phyloP scores from a whole-genome alignment of 2,888 invertebrate genomes.

The Limnephilus auricula region DNA sequence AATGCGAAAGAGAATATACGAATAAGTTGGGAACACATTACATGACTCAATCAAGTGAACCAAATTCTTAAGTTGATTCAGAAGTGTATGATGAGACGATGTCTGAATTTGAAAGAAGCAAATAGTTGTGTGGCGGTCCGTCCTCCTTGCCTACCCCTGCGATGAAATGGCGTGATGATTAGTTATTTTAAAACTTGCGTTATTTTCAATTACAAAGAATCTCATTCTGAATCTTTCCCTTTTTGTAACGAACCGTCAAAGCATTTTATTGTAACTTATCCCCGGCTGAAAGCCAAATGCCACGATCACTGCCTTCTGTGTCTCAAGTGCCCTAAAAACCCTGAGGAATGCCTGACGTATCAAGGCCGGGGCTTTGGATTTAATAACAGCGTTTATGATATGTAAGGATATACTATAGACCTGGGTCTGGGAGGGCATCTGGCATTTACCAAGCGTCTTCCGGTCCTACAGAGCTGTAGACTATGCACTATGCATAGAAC shows the following conservation, averaged over 20 bases:
- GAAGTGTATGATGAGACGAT: too few relatives aligned
- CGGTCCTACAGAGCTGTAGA: not conserved
- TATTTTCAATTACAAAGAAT: not conserved
- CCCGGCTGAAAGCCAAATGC: not conserved
- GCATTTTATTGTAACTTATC: not conserved
- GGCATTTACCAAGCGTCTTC: not conserved
- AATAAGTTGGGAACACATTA: too few relatives aligned
- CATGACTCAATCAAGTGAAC: too few relatives aligned
- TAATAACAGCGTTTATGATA: not conserved
- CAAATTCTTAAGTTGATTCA: too few relatives aligned
- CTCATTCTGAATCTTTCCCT: too few relatives aligned
- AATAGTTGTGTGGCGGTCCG: too few relatives aligned
- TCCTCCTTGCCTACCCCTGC: too few relatives aligned
- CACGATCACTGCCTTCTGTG: not conserved
- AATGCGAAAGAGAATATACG: too few relatives aligned
- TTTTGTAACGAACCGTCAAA: not conserved
- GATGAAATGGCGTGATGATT: too few relatives aligned
- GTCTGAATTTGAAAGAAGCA: too few relatives aligned
- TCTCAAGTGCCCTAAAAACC: slow-evolving; percentile 5
- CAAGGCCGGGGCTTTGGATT: not conserved
- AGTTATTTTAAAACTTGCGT: not conserved
- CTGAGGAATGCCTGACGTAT: not conserved
- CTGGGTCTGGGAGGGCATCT: not conserved
- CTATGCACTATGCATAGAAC: not conserved
- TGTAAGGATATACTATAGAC: not conserved